Base-by-base conservation (phyloP, 2,113 vertebrate genomes). In the Eleginops maclovinus region DNA sequence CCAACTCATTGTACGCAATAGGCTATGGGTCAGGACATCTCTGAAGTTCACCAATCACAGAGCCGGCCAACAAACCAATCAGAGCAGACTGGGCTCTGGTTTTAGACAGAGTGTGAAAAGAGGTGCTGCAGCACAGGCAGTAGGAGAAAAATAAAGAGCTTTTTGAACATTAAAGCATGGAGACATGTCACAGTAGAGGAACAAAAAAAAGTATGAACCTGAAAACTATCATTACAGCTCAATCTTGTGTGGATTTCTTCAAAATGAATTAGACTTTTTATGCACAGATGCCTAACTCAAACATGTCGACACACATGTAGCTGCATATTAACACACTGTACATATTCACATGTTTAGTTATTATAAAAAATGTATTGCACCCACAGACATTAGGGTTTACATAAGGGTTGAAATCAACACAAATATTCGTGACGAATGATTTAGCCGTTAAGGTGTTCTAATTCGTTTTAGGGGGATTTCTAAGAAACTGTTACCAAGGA, bases 401-500 rank as follows among this genome's bases (percentile, higher is more conserved):
- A 31, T 31, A 7, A 31, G 31, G 31, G 31, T 15, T n/a, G 26
- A 60, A 36, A 63, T 19, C 9, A 55, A 46, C 17, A 5, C 12
- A 14, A 64, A 54, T 17, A 15, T 49, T 46, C 19, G n/a, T 28
- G 17, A 26, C 44, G n/a, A n/a, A 9, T 10, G 22, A 74, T 31
- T 74, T 19, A 50, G 10, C 43, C 16, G 31, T 5, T 10, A 17
- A 71, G 51, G 43, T 56, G 44, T 50, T 54, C 17, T 5, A 51
- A 68, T 73, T 72, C 71, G 51, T 43, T 60, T 72, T 58, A 49
- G 71, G 61, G 49, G 62, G 58, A 70, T 75, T 77, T 79, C 67
- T 84, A 79, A 62, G 60, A 70, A 83, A 66, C 58, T 47, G 88
- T 92, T 91, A 85, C 85, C 86, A 81, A 72, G 86, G 91, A 79